Evolutionary conservation across 2,888 invertebrate genomes (phyloP).

Genomic region (Cheilosia grossa): DNA sequence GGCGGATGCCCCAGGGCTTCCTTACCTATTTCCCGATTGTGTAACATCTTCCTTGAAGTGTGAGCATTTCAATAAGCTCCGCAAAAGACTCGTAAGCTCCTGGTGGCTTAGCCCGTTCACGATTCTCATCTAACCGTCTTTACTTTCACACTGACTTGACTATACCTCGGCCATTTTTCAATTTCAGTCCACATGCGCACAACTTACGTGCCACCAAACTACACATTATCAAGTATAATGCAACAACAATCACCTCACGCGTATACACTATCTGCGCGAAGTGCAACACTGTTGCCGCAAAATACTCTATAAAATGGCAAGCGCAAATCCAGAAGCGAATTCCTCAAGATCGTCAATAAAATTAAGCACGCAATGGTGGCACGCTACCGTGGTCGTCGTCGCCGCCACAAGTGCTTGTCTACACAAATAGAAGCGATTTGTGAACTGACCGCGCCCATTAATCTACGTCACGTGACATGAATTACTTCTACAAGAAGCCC

Average conservation of each 20-base stretch:
- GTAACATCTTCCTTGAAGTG: too few species aligned
- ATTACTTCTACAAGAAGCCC: slow-evolving; percentile 38
- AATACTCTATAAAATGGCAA: slow-evolving; percentile 41
- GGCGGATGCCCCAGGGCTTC: too few species aligned
- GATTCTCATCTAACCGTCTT: too few species aligned
- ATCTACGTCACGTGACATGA: slow-evolving; percentile 66
- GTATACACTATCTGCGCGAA: not conserved
- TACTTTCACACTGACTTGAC: too few species aligned
- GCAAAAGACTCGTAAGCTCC: too few species aligned
- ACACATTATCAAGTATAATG: not conserved
- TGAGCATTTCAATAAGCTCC: too few species aligned
- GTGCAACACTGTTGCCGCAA: slow-evolving; percentile 47
- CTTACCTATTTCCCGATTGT: too few species aligned
- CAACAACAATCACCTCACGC: not conserved
- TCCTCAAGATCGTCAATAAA: slow-evolving; percentile 61
- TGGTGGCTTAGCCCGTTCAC: too few species aligned
- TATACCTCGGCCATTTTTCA: too few species aligned
- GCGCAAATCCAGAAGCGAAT: slow-evolving; percentile 63
- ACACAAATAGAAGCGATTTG: slow-evolving; percentile 65
- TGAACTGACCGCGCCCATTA: slow-evolving; percentile 72
- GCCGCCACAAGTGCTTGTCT: slow-evolving; percentile 35
- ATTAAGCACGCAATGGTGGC: slow-evolving; percentile 61
- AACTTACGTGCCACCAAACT: too few species aligned
- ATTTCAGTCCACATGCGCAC: too few species aligned
- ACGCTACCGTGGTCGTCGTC: slow-evolving; percentile 46